Evolutionary conservation across 2,113 vertebrate species (phyloP).

Genomic region (Struthio camelus): DNA sequence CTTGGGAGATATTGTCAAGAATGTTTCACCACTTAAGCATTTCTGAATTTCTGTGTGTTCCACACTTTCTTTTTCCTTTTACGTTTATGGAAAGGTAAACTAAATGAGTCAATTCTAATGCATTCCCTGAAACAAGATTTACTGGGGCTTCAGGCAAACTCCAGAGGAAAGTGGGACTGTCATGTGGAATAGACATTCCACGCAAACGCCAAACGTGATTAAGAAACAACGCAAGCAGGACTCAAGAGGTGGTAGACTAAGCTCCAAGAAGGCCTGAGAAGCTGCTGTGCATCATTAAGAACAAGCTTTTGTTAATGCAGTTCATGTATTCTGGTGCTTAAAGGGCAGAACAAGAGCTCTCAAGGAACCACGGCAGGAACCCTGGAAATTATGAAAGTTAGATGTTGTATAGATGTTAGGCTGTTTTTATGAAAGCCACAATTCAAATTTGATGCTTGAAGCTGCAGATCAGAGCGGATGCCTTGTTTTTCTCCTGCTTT

Average conservation of each 20-base stretch:
- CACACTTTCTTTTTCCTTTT: background rate
- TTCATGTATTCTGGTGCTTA: background rate
- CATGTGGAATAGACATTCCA: background rate
- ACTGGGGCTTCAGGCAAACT: background rate
- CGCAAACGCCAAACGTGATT: background rate
- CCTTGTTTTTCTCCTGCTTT: slow-evolving; percentile 14
- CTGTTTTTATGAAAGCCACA: background rate
- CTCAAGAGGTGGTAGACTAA: background rate
- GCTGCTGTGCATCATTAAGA: background rate
- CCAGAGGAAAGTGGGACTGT: background rate
- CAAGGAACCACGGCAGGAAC: background rate
- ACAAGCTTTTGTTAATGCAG: background rate
- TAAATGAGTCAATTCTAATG: background rate
- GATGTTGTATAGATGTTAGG: background rate
- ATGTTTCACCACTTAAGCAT: background rate
- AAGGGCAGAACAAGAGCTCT: background rate
- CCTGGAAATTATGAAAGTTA: background rate
- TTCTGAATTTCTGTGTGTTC: background rate
- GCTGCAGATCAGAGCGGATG: background rate
- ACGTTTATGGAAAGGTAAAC: background rate
- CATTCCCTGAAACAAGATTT: slow-evolving; percentile 12
- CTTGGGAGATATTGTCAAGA: background rate
- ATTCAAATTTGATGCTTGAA: slow-evolving; percentile 2
- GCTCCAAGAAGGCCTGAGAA: background rate
- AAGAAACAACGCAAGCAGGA: background rate